Percentiles rank a stretch among this genome's conserved stretches.
These are phyloP conservation scores for Octomys mimax DNA, from an alignment of 2,797 vertebrate species.

Conservation along the genomic window DNA sequence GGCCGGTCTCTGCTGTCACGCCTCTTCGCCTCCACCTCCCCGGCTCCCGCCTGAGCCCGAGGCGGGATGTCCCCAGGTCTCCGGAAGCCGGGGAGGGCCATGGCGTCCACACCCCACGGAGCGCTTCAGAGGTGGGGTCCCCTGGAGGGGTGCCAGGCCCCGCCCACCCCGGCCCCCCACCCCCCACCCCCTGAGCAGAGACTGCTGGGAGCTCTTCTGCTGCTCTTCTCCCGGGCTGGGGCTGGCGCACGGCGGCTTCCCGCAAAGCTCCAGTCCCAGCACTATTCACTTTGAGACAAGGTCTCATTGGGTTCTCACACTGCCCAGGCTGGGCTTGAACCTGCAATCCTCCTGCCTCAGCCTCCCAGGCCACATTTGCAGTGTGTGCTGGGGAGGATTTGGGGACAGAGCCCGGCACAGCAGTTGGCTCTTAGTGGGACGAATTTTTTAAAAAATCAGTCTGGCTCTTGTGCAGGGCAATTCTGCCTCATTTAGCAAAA, in stretches of 20 bases:
- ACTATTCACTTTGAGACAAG: background rate
- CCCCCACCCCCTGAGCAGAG: too few relatives aligned
- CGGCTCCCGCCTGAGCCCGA: background rate
- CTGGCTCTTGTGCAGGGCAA: background rate
- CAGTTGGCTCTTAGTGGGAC: background rate
- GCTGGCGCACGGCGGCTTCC: background rate
- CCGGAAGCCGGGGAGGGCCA: background rate
- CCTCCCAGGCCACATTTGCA: background rate
- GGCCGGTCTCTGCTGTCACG: background rate
- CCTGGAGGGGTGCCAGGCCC: background rate
- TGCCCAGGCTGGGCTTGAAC: background rate
- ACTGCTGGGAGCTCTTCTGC: background rate
- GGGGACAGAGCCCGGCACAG: background rate
- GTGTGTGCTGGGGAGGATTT: background rate
- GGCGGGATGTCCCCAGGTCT: background rate
- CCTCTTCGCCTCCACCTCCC: accelerated
- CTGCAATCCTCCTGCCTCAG: background rate
- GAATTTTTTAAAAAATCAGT: background rate
- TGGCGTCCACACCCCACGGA: background rate
- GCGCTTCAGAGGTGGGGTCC: background rate
- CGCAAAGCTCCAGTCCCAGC: background rate
- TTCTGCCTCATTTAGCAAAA: slow-evolving; percentile 9
- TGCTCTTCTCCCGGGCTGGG: background rate
- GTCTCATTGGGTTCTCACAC: background rate
- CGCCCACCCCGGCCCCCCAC: accelerated